Evolutionary conservation across 2,888 invertebrate species (phyloP).

Genomic region (Notocelia uddmanniana): DNA sequence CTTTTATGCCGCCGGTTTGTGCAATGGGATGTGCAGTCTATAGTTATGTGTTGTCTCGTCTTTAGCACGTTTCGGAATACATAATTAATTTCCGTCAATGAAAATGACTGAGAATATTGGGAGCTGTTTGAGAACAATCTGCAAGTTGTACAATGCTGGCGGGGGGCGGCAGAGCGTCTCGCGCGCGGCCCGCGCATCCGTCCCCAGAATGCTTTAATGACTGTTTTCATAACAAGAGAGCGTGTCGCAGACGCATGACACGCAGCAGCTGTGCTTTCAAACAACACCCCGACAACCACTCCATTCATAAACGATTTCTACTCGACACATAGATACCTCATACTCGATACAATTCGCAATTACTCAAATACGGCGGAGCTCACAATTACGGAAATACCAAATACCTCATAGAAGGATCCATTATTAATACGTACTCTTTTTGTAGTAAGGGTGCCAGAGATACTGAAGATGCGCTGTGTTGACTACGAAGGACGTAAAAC

Average conservation of each 20-base stretch:
- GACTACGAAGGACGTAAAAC: too few species aligned
- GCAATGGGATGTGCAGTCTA: too few species aligned
- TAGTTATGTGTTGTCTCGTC: too few species aligned
- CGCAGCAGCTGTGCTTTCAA: neutral
- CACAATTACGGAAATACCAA: too few species aligned
- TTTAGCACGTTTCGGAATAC: too few species aligned
- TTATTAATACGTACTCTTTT: too few species aligned
- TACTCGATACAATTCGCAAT: neutral
- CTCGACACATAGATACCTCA: neutral
- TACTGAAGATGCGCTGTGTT: neutral
- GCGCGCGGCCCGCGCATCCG: slow-evolving; percentile 21
- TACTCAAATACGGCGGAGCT: neutral
- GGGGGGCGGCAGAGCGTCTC: slow-evolving; percentile 17
- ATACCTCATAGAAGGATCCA: too few species aligned
- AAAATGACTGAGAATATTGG: neutral
- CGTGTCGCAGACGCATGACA: slow-evolving; percentile 4
- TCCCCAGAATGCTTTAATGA: slow-evolving; percentile 19
- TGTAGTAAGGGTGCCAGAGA: neutral
- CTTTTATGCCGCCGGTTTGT: too few species aligned
- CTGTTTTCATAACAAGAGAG: slow-evolving; percentile 41
- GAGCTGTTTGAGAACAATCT: neutral
- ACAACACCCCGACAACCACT: neutral
- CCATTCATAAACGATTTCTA: neutral
- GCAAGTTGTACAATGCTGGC: neutral
- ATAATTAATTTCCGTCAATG: too few species aligned